Base-by-base conservation (phyloP, 2,797 vertebrate genomes). In the Liasis olivaceus region DNA sequence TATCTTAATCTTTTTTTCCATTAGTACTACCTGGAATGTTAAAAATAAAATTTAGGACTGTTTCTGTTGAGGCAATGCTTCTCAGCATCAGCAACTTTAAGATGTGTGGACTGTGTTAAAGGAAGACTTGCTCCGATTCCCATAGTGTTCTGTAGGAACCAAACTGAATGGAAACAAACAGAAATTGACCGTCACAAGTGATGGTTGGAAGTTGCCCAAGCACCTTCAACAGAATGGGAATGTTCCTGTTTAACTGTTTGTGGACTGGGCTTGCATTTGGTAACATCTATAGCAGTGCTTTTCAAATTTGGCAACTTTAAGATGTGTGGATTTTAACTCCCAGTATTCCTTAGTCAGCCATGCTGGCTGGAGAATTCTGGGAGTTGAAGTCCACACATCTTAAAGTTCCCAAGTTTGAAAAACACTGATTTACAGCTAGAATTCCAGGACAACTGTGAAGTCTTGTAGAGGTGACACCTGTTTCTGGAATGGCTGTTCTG, bases 21-120 rank as follows among this genome's bases (percentile, higher is more conserved):
- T 91, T 92, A 84, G 87, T 92, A 69, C 59, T 28, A 92, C 84
- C 22, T 63, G 47, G 93, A 90, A 62, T 86, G 91, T 47, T 47
- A 91, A 92, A 92, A n/a, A 22, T 12, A 0, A 1, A 89, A 66
- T 56, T 81, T 47, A 42, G 36, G 36, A 22, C 36, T 81, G 72
- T 20, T 81, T 24, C 36, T 42, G 42, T 77, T 77, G 42, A 42
- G 7, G 31, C 36, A 77, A 22, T 42, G 72, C 42, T 77, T 77
- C 20, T 81, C 72, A 11, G 20, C 14, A 17, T 77, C 20, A 47
- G 17, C 36, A 47, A 9, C 7, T 77, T 77, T 77, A 77, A 77
- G 20, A 77, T 22, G 17, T 22, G 1, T 42, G 51, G 20, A 51
- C 12, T 47, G 11, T 58, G 86, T 51, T 91, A 47, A 4, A 14